phyloP scores from a whole-genome alignment of 2,888 invertebrate species.

The Nymphalis urticae region DNA sequence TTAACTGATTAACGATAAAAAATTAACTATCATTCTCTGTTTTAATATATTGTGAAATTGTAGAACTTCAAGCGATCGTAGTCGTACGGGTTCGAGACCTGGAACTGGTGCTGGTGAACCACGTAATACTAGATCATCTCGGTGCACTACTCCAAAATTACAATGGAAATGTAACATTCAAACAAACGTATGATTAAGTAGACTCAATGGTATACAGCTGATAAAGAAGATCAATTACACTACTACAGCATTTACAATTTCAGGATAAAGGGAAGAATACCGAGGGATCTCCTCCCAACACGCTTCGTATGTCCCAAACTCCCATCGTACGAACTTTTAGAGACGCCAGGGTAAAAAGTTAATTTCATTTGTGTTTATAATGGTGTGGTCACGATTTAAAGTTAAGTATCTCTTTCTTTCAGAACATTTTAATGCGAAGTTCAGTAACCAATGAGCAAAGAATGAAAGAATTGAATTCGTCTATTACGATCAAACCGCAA shows the following conservation, averaged over 20 bases:
- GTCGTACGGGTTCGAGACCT: constrained; percentile 45
- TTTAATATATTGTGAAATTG: background rate
- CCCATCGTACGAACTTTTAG: constrained; percentile 61
- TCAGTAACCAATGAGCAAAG: constrained; percentile 51
- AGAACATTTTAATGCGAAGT: constrained; percentile 55
- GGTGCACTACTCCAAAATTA: constrained; percentile 42
- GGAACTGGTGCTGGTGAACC: constrained; percentile 64
- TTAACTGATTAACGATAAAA: too few relatives aligned
- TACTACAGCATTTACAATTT: background rate
- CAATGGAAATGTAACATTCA: constrained; percentile 39
- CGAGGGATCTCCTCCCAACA: constrained; percentile 46
- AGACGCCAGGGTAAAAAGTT: constrained; percentile 59
- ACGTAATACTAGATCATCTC: constrained; percentile 45
- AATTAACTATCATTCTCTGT: too few relatives aligned
- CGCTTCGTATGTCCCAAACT: constrained; percentile 59
- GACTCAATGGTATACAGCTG: background rate
- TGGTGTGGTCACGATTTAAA: background rate
- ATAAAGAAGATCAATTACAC: background rate
- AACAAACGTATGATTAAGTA: constrained; percentile 22
- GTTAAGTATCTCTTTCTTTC: constrained; percentile 13
- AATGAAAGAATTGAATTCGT: constrained; percentile 49
- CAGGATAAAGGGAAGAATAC: constrained; percentile 38
- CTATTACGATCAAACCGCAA: constrained; percentile 56
- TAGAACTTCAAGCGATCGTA: constrained; percentile 48
- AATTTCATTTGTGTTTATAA: background rate